Evolutionary conservation across 2,113 vertebrate genomes (phyloP), one percentile per base, ranked within the genome.

Genomic region (Anser brachyrhynchus): DNA sequence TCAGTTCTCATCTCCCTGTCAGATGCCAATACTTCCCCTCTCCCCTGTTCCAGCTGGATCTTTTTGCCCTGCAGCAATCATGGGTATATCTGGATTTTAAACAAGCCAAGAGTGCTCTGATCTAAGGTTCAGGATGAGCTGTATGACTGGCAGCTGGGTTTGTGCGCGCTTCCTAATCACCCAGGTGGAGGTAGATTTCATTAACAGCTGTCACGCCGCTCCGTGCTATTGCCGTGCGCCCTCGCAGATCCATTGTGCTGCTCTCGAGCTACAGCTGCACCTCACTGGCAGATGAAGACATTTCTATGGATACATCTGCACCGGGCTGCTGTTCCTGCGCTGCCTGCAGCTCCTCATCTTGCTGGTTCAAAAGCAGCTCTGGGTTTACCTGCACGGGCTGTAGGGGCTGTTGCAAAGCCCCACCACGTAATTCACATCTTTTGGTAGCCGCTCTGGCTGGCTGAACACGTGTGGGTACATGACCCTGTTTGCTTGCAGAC

Each of bases 151-250:
- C 33, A 28, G 19, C 62, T 28, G 54, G 29, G 26, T 21, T 28
- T 57, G 54, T 8, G 16, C 39, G 9, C 22, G 5, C 1, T 31
- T 44, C 54, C 49, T 71, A 39, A 2, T 16, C 66, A 5, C 18
- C 0, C 8, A 39, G 61, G 13, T 57, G 70, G 26, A 31, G 49
- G 39, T 1, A 62, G 37, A 5, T 44, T 14, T 13, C 10, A 19
- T 12, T 18, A 5, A 5, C 43, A 59, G 62, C 64, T 58, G 52
- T 21, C 1, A 1, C 5, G 3, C 54, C 0, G 0, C 2, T 2
- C 41, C 18, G 70, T 41, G 67, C 90, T 57, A 0, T 8, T n/a
- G 37, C 73, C 29, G 19, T 46, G 54, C 12, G 1, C 51, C 25
- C 52, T 62, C 89, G 19, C n/a, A 6, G 9, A 59, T 33, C 57